Conservation (phyloP, 2,797 vertebrate species). For the Jordanella pulchra region DNA sequence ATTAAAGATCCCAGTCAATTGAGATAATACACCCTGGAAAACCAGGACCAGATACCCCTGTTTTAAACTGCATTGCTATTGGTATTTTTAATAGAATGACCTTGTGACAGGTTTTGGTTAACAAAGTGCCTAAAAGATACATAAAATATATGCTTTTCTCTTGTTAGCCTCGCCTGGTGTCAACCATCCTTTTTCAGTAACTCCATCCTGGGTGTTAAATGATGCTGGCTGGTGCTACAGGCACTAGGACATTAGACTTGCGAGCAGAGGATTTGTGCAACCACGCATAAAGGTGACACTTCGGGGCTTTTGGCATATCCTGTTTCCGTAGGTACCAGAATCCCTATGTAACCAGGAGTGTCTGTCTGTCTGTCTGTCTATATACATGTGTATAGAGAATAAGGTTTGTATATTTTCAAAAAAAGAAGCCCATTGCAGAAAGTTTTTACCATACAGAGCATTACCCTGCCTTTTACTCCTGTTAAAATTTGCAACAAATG, state of each 20-base stretch:
- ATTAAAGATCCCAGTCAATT: no score
- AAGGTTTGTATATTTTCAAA: not conserved
- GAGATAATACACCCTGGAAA: no score
- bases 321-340: not conserved
- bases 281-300: slow-evolving; percentile 2
- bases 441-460: not conserved
- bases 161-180: not conserved
- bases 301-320: not conserved
- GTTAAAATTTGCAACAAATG: not conserved
- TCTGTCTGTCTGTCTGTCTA: no score
- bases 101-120: no score
- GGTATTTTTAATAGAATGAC: no score
- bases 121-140: not conserved
- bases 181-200: not conserved
- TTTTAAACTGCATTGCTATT: no score
- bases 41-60: no score
- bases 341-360: no score
- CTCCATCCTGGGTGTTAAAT: not conserved
- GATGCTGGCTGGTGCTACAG: slow-evolving; percentile 1
- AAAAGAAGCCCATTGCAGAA: not conserved
- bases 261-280: not conserved
- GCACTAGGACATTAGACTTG: not conserved
- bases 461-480: not conserved
- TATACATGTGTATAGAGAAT: no score
- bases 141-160: not conserved